These are phyloP conservation scores for Acanthosoma haemorrhoidale DNA, from an alignment of 2,888 invertebrate species.

Conservation along the genomic window DNA sequence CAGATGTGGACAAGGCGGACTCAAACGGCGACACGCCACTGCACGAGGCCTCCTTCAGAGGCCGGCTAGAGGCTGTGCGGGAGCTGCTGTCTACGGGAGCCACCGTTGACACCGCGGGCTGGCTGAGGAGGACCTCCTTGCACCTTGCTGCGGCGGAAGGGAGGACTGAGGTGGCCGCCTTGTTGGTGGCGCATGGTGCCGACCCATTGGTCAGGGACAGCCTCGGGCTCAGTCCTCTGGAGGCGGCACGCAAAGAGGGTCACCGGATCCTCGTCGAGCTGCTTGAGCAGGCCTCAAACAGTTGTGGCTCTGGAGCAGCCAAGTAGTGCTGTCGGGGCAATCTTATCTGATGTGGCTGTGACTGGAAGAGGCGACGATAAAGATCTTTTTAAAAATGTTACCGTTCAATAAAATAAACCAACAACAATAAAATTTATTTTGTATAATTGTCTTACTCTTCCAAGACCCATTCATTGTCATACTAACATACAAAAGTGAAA, in stretches of 20 bases:
- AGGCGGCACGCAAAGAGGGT: background rate
- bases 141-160: background rate
- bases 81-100: constrained; percentile 22
- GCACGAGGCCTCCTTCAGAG: background rate
- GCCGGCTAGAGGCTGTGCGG: constrained; percentile 17
- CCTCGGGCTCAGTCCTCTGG: constrained; percentile 1
- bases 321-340: background rate
- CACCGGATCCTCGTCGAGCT: background rate
- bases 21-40: constrained; percentile 7
- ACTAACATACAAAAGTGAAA: too few species aligned
- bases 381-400: too few species aligned
- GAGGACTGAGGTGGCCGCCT: background rate
- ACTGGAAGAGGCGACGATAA: background rate
- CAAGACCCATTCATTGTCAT: too few species aligned
- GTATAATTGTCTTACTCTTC: too few species aligned
- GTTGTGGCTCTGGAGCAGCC: too few species aligned
- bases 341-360: background rate
- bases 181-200: background rate
- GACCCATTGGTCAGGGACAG: background rate
- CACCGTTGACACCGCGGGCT: background rate
- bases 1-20: background rate
- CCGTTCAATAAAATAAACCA: too few species aligned
- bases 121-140: constrained; percentile 1
- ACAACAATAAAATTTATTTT: too few species aligned
- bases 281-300: background rate